Evolutionary conservation across 2,797 vertebrate species (phyloP).

Genomic region (Spheniscus humboldti): DNA sequence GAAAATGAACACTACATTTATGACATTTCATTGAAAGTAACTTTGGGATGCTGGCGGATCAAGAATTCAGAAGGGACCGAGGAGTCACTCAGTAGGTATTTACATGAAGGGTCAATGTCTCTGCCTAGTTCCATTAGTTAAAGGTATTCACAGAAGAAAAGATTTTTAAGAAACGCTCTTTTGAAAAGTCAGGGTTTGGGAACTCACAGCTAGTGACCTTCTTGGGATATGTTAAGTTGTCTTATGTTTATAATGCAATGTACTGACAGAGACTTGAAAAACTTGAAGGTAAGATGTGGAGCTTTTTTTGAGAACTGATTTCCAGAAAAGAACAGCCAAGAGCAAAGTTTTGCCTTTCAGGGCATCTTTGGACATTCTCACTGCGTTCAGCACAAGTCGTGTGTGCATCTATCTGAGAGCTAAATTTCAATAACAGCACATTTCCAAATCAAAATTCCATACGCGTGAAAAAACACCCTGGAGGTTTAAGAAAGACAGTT

Average conservation of each 20-base stretch:
- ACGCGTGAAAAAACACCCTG: accelerated
- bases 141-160: neutral
- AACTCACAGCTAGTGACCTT: neutral
- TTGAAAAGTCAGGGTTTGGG: neutral
- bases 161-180: neutral
- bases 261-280: neutral
- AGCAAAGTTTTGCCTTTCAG: neutral
- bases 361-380: neutral
- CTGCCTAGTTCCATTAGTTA: neutral
- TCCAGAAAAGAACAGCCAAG: neutral
- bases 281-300: neutral
- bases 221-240: neutral
- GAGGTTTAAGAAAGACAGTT: neutral
- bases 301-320: neutral
- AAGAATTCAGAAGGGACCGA: neutral
- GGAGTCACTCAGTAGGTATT: neutral
- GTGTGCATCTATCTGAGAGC: neutral
- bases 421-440: neutral
- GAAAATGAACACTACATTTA: neutral
- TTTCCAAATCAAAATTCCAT: neutral
- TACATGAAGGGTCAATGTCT: neutral
- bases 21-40: neutral
- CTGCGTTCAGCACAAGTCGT: neutral
- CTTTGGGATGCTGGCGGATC: neutral
- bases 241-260: neutral